Evolutionary conservation across 2,113 vertebrate genomes (phyloP).

Genomic region (Lucifuga dentata): DNA sequence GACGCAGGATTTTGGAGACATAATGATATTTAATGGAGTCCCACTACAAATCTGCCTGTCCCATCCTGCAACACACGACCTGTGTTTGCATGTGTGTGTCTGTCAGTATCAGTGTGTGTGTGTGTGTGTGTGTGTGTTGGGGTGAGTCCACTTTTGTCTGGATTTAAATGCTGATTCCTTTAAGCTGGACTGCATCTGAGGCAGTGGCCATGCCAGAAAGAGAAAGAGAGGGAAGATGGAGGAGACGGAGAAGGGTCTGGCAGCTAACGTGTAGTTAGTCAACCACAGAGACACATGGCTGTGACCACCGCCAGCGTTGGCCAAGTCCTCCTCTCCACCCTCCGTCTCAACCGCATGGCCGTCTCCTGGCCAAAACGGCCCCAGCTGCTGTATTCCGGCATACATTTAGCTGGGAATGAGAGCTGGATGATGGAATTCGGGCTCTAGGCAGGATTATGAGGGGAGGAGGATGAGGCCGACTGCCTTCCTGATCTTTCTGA

Average conservation of each 20-base stretch:
- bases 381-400: conserved; percentile 61
- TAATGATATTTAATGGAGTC: conserved; percentile 61
- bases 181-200: conserved; percentile 62
- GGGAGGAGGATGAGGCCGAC: conserved; percentile 61
- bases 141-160: too few relatives aligned
- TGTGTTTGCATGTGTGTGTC: conserved; percentile 29
- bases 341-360: conserved; percentile 40
- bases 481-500: conserved; percentile 67
- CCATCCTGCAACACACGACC: conserved; percentile 33
- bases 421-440: conserved; percentile 74
- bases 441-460: conserved; percentile 68
- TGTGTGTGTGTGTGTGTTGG: conserved; percentile 36
- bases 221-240: conserved; percentile 35
- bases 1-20: conserved; percentile 21
- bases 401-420: conserved; percentile 61
- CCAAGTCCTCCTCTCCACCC: conserved; percentile 68
- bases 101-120: conserved; percentile 36
- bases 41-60: conserved; percentile 53
- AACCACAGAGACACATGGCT: conserved; percentile 67
- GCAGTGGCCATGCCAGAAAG: conserved; percentile 58
- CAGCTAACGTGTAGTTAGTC: conserved; percentile 57
- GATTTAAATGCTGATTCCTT: conserved; percentile 72
- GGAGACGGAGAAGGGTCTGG: conserved; percentile 56
- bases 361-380: conserved; percentile 66
- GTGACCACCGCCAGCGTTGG: conserved; percentile 40